Evolutionary conservation across 2,113 vertebrate genomes (phyloP).

Genomic region (Gadus chalcogrammus): DNA sequence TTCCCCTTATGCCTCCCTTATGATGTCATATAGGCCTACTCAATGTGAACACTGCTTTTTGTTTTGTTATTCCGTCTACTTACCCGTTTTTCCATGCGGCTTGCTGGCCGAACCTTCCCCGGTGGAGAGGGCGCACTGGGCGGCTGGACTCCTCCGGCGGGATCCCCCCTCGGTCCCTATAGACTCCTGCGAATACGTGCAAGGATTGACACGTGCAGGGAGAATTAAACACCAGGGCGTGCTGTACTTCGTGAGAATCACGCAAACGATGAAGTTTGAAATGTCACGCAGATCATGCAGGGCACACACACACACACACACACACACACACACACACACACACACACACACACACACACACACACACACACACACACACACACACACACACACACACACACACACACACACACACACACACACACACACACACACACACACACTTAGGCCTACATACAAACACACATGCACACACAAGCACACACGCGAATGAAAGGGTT

Average conservation of each 20-base stretch:
- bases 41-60: neutral
- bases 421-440: no score
- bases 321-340: no score
- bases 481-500: no score
- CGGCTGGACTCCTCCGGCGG: slow-evolving; percentile 47
- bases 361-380: no score
- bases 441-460: no score
- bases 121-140: slow-evolving; percentile 53
- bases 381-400: no score
- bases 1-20: neutral
- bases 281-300: neutral
- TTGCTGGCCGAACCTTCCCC: slow-evolving; percentile 57
- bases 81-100: slow-evolving; percentile 74
- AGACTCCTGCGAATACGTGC: slow-evolving; percentile 40
- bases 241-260: neutral
- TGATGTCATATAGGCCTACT: neutral
- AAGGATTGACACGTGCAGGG: neutral
- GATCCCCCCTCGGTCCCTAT: slow-evolving; percentile 36
- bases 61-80: slow-evolving; percentile 19
- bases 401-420: no score
- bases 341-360: no score
- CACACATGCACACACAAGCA: no score
- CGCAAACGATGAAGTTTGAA: no score
- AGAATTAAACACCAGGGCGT: neutral
- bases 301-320: no score